phyloP scores from a whole-genome alignment of 2,888 invertebrate genomes.

The Cephus spinipes region DNA sequence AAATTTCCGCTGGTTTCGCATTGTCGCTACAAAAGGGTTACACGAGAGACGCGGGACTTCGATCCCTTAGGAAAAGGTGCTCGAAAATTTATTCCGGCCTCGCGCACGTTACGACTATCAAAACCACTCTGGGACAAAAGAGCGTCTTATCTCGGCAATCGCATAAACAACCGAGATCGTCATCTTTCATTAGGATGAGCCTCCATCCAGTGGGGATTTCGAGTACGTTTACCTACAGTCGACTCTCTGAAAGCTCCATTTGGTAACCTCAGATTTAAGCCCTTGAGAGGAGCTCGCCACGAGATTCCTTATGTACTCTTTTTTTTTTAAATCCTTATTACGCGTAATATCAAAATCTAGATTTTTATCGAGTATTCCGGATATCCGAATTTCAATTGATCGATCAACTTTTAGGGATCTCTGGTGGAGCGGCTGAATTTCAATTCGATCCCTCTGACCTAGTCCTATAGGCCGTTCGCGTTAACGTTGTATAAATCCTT shows the following conservation, averaged over 20 bases:
- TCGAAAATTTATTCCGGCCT: neutral
- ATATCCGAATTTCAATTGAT: neutral
- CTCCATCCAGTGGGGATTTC: slow-evolving; percentile 10
- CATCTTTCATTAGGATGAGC: slow-evolving; percentile 48
- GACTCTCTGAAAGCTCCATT: neutral
- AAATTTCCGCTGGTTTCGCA: neutral
- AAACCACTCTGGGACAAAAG: slow-evolving; percentile 53
- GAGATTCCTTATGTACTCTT: neutral
- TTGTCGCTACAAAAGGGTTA: neutral
- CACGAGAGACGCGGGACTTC: neutral
- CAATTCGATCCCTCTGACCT: neutral
- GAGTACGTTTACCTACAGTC: neutral
- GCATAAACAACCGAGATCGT: slow-evolving; percentile 58
- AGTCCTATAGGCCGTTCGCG: neutral
- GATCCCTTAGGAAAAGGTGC: neutral
- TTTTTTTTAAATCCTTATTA: neutral
- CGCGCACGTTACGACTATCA: slow-evolving; percentile 9
- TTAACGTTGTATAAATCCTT: neutral
- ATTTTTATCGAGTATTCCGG: neutral
- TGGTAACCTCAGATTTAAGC: neutral
- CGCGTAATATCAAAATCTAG: no score
- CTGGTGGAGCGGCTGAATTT: neutral
- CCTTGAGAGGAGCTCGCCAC: neutral
- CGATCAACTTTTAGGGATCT: neutral
- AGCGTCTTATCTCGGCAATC: slow-evolving; percentile 50